Percentiles rank a stretch among this genome's conserved stretches.
These are phyloP conservation scores for Carettochelys insculpta DNA, from an alignment of 2,113 vertebrate genomes.

Conservation along the genomic window DNA sequence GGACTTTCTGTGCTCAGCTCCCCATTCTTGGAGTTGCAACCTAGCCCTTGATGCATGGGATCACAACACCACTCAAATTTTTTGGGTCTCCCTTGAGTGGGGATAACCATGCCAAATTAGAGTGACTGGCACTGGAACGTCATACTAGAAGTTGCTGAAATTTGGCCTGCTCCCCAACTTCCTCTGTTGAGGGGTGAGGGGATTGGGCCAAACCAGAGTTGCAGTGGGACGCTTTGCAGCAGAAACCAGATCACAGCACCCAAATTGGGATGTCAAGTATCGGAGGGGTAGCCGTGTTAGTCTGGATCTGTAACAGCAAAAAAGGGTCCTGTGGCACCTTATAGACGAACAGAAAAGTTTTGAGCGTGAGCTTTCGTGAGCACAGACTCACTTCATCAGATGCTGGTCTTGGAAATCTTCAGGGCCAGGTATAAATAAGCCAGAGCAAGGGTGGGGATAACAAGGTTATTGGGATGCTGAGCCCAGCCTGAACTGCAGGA, in stretches of 20 bases:
- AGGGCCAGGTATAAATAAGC: too few relatives aligned
- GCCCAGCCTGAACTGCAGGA: neutral
- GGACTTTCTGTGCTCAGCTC: neutral
- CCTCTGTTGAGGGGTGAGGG: neutral
- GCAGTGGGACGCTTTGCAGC: neutral
- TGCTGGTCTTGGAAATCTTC: too few relatives aligned
- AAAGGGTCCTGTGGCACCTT: too few relatives aligned
- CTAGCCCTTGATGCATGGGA: neutral
- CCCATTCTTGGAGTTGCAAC: neutral
- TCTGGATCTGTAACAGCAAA: too few relatives aligned
- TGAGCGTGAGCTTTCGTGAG: too few relatives aligned
- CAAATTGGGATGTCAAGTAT: too few relatives aligned
- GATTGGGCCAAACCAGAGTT: neutral
- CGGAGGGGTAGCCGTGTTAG: too few relatives aligned
- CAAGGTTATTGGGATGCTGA: too few relatives aligned
- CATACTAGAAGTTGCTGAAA: neutral
- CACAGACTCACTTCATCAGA: too few relatives aligned
- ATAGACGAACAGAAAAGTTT: too few relatives aligned
- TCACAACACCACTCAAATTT: neutral
- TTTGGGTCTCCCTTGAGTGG: neutral
- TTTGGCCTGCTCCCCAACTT: neutral
- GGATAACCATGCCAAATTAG: neutral
- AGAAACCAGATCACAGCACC: neutral
- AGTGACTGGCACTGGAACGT: neutral
- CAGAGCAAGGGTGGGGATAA: too few relatives aligned